These are phyloP conservation scores for Antitype chi DNA, from an alignment of 2,888 invertebrate genomes.

Conservation along the genomic window DNA sequence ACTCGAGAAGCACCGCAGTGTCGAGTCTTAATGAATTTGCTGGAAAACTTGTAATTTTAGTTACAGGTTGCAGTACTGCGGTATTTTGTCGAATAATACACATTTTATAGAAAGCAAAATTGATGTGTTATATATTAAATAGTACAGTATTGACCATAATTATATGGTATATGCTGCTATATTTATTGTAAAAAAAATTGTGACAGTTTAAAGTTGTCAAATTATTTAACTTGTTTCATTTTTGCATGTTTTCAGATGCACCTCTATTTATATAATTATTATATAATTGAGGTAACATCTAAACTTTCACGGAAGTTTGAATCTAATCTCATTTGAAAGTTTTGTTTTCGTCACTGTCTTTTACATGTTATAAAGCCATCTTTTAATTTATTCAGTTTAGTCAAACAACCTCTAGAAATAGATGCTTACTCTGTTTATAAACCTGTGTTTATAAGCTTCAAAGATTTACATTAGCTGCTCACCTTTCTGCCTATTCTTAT, in stretches of 20 bases:
- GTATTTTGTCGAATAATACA: constrained; percentile 24
- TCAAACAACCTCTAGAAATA: background rate
- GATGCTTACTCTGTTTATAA: background rate
- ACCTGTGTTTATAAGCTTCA: background rate
- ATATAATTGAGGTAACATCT: background rate
- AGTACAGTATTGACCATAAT: background rate
- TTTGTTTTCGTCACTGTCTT: background rate
- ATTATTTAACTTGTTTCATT: background rate
- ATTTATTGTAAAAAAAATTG: background rate
- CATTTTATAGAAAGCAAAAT: background rate
- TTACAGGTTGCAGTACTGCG: constrained; percentile 28
- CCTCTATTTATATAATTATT: background rate
- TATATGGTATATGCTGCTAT: no score
- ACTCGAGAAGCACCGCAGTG: constrained; percentile 42
- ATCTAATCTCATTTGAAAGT: background rate
- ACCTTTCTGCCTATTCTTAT: constrained; percentile 85
- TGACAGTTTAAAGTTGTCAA: background rate
- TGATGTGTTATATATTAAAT: background rate
- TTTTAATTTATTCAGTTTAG: background rate
- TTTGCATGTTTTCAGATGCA: constrained; percentile 3
- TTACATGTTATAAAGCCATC: background rate
- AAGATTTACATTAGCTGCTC: constrained; percentile 14
- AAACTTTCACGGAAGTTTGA: background rate
- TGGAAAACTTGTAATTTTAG: constrained; percentile 39
- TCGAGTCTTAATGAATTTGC: constrained; percentile 54